Conservation (phyloP, 2,113 vertebrate species). For the Athene cunicularia region DNA sequence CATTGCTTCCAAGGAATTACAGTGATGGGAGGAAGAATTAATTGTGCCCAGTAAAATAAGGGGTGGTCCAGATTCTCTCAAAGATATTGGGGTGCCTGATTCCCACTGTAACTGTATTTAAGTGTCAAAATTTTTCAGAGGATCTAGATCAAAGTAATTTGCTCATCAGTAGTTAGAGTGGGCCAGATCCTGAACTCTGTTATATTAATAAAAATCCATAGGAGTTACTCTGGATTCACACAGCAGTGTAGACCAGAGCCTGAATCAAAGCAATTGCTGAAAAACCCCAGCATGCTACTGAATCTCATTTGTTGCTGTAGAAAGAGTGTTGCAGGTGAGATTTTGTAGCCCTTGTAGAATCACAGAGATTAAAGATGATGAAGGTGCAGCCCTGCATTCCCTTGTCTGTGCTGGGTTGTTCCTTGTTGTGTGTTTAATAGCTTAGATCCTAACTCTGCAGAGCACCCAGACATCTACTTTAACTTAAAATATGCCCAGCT, state of each 20-base stretch:
- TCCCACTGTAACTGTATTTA: neutral
- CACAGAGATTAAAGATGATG: neutral
- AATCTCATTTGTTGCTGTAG: neutral
- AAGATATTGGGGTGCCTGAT: neutral
- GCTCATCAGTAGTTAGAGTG: neutral
- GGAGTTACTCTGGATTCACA: neutral
- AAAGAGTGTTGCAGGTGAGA: neutral
- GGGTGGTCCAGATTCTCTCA: neutral
- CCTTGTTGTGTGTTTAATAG: neutral
- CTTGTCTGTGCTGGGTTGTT: neutral
- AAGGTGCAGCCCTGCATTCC: neutral
- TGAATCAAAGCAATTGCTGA: neutral
- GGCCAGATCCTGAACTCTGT: neutral
- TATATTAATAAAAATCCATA: neutral
- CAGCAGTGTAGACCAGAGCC: neutral
- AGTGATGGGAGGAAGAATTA: neutral
- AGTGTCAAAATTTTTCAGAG: neutral
- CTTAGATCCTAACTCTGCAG: neutral
- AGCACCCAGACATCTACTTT: neutral
- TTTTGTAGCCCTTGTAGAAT: neutral
- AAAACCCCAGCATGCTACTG: accelerated
- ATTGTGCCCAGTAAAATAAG: neutral
- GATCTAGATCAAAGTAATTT: neutral
- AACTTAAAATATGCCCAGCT: neutral
- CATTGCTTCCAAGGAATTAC: neutral